These are phyloP conservation scores for Pyrocephalus nanus DNA, from an alignment of 2,797 vertebrate species.

Conservation along the genomic window DNA sequence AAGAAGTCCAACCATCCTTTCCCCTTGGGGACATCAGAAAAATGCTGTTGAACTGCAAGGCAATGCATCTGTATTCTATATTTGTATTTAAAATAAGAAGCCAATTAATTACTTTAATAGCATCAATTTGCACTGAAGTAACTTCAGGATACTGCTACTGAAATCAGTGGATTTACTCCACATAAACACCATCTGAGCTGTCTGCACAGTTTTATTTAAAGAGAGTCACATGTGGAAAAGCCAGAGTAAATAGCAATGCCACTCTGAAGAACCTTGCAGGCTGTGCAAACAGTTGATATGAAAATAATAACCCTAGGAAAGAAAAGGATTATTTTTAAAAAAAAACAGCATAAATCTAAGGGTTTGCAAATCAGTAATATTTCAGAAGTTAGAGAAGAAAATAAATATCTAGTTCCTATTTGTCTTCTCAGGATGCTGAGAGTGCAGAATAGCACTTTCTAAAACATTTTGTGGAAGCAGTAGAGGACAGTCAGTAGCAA, in stretches of 20 bases:
- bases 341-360: not conserved
- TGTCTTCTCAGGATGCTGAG: not conserved
- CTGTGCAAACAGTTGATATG: not conserved
- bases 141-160: not conserved
- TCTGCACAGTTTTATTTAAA: not conserved
- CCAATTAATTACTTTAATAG: not conserved
- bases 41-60: not conserved
- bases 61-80: not conserved
- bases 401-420: not conserved
- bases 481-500: not conserved
- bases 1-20: not conserved
- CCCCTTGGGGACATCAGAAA: not conserved
- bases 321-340: not conserved
- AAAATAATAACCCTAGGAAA: not conserved
- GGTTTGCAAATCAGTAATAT: not conserved
- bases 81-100: not conserved
- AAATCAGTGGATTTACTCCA: not conserved
- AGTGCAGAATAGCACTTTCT: not conserved
- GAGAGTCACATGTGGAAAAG: not conserved
- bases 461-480: not conserved
- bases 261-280: not conserved
- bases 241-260: not conserved
- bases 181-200: not conserved
- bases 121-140: not conserved
- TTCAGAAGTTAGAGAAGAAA: not conserved